Conservation (phyloP, 2,113 vertebrate species). For the Sapayoa aenigma region DNA sequence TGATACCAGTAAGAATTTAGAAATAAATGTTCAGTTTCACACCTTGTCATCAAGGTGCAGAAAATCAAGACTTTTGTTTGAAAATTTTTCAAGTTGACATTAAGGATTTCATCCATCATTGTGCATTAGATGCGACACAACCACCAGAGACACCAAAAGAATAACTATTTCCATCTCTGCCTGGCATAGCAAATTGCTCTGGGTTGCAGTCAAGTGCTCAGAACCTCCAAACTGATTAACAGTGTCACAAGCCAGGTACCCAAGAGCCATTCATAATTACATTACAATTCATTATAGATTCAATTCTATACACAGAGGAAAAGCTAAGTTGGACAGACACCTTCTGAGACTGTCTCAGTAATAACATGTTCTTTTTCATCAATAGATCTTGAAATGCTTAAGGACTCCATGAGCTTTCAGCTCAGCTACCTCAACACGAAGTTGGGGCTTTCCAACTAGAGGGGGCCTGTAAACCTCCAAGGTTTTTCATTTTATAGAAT, state of each 20-base stretch:
- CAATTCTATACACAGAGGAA: not conserved
- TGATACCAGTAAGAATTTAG: not conserved
- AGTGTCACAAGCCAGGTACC: not conserved
- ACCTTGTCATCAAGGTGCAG: not conserved
- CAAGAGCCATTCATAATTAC: not conserved
- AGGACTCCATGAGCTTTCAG: not conserved
- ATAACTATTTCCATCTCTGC: not conserved
- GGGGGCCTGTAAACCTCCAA: not conserved
- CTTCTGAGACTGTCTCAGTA: not conserved
- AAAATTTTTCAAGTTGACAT: not conserved
- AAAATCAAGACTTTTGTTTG: not conserved
- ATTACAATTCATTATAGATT: not conserved
- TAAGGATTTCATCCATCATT: not conserved
- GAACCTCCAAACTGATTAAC: not conserved
- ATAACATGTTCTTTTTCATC: not conserved
- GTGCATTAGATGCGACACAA: not conserved
- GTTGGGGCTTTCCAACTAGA: not conserved
- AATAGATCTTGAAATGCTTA: not conserved
- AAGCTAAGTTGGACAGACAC: not conserved
- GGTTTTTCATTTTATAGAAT: not conserved
- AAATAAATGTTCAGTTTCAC: not conserved
- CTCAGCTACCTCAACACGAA: not conserved
- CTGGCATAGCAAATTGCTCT: not conserved
- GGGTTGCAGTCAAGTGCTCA: not conserved
- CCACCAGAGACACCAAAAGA: not conserved